Conservation (phyloP, 2,888 invertebrate genomes). For the Druceiella hillmani region DNA sequence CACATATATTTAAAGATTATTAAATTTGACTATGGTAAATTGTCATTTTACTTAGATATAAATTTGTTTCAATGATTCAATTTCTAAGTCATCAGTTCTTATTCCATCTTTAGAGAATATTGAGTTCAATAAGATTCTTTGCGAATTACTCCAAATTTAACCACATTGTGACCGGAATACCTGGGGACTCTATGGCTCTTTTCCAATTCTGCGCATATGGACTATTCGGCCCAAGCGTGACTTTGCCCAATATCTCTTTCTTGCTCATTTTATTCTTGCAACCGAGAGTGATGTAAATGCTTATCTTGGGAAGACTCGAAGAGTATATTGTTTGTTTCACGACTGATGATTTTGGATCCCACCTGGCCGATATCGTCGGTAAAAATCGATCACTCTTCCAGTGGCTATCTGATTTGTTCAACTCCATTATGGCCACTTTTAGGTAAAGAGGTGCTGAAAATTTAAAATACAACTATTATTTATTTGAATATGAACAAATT, state of each 20-base stretch:
- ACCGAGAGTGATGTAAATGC: constrained; percentile 60
- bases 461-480: constrained; percentile 20
- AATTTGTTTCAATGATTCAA: too few species aligned
- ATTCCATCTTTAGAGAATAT: too few species aligned
- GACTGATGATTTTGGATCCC: constrained; percentile 61
- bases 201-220: constrained; percentile 56
- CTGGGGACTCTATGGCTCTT: constrained; percentile 52
- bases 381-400: constrained; percentile 73
- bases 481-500: too few species aligned
- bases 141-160: constrained; percentile 47
- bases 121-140: background rate
- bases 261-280: constrained; percentile 63
- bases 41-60: too few species aligned
- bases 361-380: constrained; percentile 72
- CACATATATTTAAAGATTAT: too few species aligned
- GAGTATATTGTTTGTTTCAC: constrained; percentile 59
- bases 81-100: too few species aligned
- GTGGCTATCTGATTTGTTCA: constrained; percentile 52
- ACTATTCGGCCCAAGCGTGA: constrained; percentile 58
- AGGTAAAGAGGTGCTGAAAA: constrained; percentile 65
- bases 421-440: constrained; percentile 70
- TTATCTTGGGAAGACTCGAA: constrained; percentile 56
- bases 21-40: too few species aligned
- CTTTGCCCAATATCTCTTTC: constrained; percentile 62
- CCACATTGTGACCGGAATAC: constrained; percentile 54